Base-by-base conservation (phyloP, 2,113 vertebrate species). In the Parus major region DNA sequence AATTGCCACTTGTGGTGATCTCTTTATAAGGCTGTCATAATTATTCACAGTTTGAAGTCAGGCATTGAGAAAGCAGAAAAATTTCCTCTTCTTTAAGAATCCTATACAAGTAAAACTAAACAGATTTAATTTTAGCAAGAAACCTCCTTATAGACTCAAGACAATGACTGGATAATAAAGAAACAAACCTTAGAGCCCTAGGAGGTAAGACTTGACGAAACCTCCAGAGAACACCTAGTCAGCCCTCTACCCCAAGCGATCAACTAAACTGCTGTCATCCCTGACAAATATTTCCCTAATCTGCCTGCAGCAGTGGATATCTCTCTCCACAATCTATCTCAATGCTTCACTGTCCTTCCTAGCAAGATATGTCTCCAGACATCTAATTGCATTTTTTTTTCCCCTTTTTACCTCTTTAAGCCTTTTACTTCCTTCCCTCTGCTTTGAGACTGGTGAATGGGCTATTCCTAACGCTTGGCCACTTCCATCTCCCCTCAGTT, bases 11-110 rank as follows among this genome's bases (percentile, higher is more conserved):
- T n/a, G 31, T 36, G 69, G 21, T 52, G 49, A 78, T 81, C 64
- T 90, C 72, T 88, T 49, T 88, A 31, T 90, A 93, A 92, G 36
- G 72, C 76, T 95, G 64, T 78, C 90, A 70, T 61, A 93, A 96
- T 90, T 93, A 75, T 61, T 75, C 85, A 88, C 86, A 78, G 60
- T 86, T 78, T 96, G 72, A 65, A 95, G 82, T 56, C 82, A 83
- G 88, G 68, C 65, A 75, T 53, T 88, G 18, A 69, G 72, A 93
- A 96, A 78, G 63, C 55, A 72, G 63, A 92, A 82, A n/a, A 70
- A 77, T 84, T 90, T 90, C 15, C 55, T 88, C 56, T 64, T 90
- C 71, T 88, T 90, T 46, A 71, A 83, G 47, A 86, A 29, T n/a
- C 8, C 44, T 41, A 41, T 35, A 25, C 71, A 88, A 82, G 19